Evolutionary conservation across 2,888 invertebrate species (phyloP), one percentile per base, ranked within the genome.

Genomic region (Idaea dimidiata): DNA sequence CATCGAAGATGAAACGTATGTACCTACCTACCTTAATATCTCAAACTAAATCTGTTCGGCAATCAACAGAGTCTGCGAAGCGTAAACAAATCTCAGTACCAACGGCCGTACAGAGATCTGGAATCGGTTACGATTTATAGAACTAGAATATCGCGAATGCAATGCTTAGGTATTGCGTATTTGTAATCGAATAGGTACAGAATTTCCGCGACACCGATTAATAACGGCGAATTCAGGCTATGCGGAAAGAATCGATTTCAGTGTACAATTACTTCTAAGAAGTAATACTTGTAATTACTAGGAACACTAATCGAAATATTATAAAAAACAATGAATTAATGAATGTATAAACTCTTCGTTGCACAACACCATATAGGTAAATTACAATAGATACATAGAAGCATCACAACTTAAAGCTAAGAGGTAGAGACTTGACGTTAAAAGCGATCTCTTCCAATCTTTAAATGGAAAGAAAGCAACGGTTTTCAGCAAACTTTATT

Each of bases 31-130:
- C n/a, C 24, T 5, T 24, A 65, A 66, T 71, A 74, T 76, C 70
- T 64, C 68, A 68, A 66, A 68, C 72, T 75, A 74, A 78, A 83
- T 83, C 79, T 75, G 76, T 72, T 76, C 76, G 67, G 79, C 79
- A 83, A 81, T 84, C 83, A 81, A 70, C 76, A 67, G 74, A 73
- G 70, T 78, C 77, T 72, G 67, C 70, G 74, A 75, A 79, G 76
- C 79, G 77, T 67, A 72, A 74, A 73, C 69, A 72, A 74, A 71
- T 68, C 70, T 61, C 67, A 66, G 61, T 62, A 66, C n/a, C n/a
- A 66, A 62, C n/a, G n/a, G 43, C 43, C 59, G 60, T 58, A 61
- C 69, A 68, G 67, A 71, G 67, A 55, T 67, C 63, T 70, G 64
- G 62, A 65, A 66, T 65, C 32, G 62, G 60, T 60, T 60, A 64